Percentiles rank a stretch among this genome's conserved stretches.
These are phyloP conservation scores for Odiellus spinosus DNA, from an alignment of 2,888 invertebrate genomes.

Conservation along the genomic window DNA sequence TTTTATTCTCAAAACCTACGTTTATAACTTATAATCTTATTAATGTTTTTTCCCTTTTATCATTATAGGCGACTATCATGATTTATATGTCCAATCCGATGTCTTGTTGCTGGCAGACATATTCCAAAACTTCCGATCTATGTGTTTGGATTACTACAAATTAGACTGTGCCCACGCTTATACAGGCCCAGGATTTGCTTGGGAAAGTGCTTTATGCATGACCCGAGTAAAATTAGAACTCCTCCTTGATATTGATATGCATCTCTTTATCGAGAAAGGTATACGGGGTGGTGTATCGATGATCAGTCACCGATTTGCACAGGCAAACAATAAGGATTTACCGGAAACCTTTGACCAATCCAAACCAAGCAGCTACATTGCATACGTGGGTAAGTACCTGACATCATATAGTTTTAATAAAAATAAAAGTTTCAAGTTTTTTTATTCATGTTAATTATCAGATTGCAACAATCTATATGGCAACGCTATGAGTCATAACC, in stretches of 20 bases:
- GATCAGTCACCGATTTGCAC: background rate
- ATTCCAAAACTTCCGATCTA: conserved; percentile 22
- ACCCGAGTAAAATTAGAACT: conserved; percentile 16
- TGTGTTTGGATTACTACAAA: conserved; percentile 17
- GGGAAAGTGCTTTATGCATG: conserved; percentile 12
- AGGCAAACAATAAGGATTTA: too few species aligned
- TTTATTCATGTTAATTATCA: too few species aligned
- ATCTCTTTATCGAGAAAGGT: conserved; percentile 12
- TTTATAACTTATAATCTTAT: too few species aligned
- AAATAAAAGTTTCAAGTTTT: too few species aligned
- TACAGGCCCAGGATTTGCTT: conserved; percentile 17
- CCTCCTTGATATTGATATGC: conserved; percentile 18
- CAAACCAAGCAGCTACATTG: too few species aligned
- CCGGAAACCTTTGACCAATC: too few species aligned
- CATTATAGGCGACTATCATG: conserved; percentile 21
- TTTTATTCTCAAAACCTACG: too few species aligned
- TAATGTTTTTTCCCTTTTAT: too few species aligned
- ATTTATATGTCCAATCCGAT: conserved; percentile 20
- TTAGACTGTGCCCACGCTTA: conserved; percentile 20
- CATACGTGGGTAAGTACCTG: too few species aligned
- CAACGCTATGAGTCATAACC: too few species aligned
- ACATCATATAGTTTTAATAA: too few species aligned
- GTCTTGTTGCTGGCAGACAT: conserved; percentile 20
- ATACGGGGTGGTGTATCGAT: conserved; percentile 9
- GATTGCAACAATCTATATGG: too few species aligned